Conservation (phyloP, 2,113 vertebrate species). For the Saguinus imperator region DNA sequence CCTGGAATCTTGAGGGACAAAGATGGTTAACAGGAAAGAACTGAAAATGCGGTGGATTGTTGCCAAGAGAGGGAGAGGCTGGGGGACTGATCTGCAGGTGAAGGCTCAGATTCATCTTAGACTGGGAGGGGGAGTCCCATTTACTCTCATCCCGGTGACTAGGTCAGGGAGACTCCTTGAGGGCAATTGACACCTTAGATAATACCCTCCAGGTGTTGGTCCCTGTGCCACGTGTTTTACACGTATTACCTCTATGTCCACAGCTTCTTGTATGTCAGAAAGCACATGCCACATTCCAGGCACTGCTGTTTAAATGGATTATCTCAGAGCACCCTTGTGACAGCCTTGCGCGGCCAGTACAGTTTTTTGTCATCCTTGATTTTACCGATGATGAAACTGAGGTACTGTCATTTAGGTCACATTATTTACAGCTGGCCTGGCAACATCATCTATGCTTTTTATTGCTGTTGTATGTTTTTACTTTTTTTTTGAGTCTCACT, state of each 20-base stretch:
- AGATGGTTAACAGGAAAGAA: neutral
- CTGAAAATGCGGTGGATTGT: neutral
- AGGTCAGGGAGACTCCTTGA: neutral
- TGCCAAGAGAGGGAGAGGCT: neutral
- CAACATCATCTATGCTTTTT: neutral
- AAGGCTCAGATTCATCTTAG: neutral
- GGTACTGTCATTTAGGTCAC: neutral
- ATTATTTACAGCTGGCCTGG: neutral
- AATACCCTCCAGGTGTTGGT: fast-evolving
- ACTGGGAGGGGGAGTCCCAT: neutral
- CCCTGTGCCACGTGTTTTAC: neutral
- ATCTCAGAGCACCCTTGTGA: neutral
- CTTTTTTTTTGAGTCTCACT: neutral
- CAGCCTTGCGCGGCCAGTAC: neutral
- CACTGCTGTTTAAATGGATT: neutral
- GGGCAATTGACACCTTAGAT: neutral
- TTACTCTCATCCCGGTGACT: neutral
- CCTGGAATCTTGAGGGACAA: neutral
- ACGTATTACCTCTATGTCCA: neutral
- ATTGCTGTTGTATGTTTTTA: too few species aligned
- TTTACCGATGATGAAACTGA: neutral
- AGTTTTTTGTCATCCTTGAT: neutral
- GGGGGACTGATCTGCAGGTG: neutral
- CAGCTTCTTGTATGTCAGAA: neutral
- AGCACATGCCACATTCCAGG: neutral